Evolutionary conservation across 2,797 vertebrate species (phyloP).

Genomic region (Onychomys leucogaster): DNA sequence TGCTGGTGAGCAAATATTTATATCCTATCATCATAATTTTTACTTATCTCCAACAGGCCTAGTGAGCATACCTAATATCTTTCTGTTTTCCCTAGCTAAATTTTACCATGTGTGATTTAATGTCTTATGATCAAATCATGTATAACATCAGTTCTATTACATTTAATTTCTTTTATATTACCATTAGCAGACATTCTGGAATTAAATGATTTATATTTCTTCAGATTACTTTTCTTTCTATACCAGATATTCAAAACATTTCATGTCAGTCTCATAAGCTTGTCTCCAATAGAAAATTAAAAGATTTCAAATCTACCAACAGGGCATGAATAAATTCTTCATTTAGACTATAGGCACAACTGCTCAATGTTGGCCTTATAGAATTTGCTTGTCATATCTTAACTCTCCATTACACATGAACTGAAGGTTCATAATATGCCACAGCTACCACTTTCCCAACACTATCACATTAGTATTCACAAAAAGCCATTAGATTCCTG

Average conservation of each 20-base stretch:
- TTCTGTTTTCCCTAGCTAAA: not conserved
- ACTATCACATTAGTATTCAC: not conserved
- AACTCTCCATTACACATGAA: not conserved
- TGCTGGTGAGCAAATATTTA: not conserved
- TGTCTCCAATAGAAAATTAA: not conserved
- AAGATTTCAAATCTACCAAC: not conserved
- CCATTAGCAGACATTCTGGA: not conserved
- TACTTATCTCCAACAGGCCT: not conserved
- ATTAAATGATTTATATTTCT: not conserved
- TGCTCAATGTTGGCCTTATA: not conserved
- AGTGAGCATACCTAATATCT: not conserved
- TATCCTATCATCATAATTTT: not conserved
- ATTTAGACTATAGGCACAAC: not conserved
- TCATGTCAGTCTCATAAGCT: not conserved
- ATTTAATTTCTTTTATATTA: not conserved
- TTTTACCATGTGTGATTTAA: not conserved
- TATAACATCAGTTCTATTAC: not conserved
- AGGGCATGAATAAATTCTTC: not conserved
- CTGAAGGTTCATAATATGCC: not conserved
- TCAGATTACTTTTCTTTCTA: conserved; percentile 20
- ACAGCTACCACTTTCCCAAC: not conserved
- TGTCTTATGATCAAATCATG: not conserved
- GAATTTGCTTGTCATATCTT: not conserved
- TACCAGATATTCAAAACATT: not conserved
- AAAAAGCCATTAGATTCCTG: not conserved